Conservation (phyloP, 1,140 invertebrate species). For the Drosophila elegans region DNA sequence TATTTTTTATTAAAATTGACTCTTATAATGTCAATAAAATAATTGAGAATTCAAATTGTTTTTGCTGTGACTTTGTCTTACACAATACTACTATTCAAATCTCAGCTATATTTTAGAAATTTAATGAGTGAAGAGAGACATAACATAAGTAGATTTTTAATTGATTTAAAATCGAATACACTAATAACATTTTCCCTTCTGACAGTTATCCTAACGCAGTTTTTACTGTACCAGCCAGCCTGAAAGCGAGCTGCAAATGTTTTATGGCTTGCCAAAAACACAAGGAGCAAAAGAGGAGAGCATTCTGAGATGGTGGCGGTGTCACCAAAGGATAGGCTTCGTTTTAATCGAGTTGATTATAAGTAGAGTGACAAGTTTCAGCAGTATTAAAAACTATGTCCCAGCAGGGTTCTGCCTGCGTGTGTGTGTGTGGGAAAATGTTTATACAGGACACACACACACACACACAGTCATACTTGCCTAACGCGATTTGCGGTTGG, state of each 20-base stretch:
- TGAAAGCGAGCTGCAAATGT: slow-evolving; percentile 18
- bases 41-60: too few relatives aligned
- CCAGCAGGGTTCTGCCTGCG: not conserved
- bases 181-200: too few relatives aligned
- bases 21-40: too few relatives aligned
- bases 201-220: not conserved
- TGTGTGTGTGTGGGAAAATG: slow-evolving; percentile 12
- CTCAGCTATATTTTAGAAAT: too few relatives aligned
- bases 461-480: not conserved
- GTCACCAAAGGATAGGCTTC: slow-evolving; percentile 23
- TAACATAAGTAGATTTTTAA: too few relatives aligned
- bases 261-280: slow-evolving; percentile 52
- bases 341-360: slow-evolving; percentile 52
- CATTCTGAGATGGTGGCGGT: not conserved
- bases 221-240: slow-evolving; percentile 13
- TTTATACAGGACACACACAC: slow-evolving; percentile 11
- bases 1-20: too few relatives aligned
- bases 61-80: too few relatives aligned
- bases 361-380: slow-evolving; percentile 48
- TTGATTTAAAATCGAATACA: too few relatives aligned
- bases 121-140: too few relatives aligned
- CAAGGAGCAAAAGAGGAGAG: not conserved
- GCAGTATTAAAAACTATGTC: slow-evolving; percentile 35
- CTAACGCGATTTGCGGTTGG: slow-evolving; percentile 24
- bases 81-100: too few relatives aligned